These are phyloP conservation scores for Hoplodrina blanda DNA, from an alignment of 2,888 invertebrate species.

Conservation along the genomic window DNA sequence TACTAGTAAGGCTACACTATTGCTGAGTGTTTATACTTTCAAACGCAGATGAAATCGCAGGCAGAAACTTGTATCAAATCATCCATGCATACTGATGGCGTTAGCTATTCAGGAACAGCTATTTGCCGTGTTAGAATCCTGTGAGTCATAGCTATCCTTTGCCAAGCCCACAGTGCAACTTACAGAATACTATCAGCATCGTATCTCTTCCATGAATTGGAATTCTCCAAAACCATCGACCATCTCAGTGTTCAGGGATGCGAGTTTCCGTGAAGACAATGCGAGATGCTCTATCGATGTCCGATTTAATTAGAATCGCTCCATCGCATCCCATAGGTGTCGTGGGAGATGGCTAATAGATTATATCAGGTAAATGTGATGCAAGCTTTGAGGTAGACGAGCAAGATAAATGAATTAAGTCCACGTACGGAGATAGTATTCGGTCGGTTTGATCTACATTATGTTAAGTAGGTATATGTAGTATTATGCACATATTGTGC, in stretches of 20 bases:
- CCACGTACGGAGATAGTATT: background rate
- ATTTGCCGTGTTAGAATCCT: background rate
- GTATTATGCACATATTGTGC: background rate
- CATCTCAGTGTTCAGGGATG: constrained; percentile 47
- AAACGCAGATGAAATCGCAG: too few relatives aligned
- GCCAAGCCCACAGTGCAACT: constrained; percentile 14
- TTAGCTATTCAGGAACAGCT: background rate
- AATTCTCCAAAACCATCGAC: constrained; percentile 46
- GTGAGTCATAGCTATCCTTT: background rate
- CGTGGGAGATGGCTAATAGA: constrained; percentile 26
- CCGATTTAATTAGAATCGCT: constrained; percentile 56
- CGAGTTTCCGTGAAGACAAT: constrained; percentile 53
- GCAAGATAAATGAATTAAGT: constrained; percentile 31
- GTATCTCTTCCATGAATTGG: constrained; percentile 39
- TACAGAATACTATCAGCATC: constrained; percentile 17
- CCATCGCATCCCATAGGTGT: constrained; percentile 53
- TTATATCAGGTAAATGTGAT: constrained; percentile 39
- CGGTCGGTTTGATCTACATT: constrained; percentile 8
- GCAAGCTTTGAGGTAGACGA: constrained; percentile 27
- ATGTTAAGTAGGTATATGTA: background rate
- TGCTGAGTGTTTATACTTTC: too few relatives aligned
- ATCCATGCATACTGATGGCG: background rate
- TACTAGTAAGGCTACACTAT: too few relatives aligned
- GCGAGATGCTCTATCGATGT: constrained; percentile 38
- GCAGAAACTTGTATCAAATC: background rate